phyloP scores from a whole-genome alignment of 1,140 invertebrate genomes.

The Leptopilina clavipes region DNA sequence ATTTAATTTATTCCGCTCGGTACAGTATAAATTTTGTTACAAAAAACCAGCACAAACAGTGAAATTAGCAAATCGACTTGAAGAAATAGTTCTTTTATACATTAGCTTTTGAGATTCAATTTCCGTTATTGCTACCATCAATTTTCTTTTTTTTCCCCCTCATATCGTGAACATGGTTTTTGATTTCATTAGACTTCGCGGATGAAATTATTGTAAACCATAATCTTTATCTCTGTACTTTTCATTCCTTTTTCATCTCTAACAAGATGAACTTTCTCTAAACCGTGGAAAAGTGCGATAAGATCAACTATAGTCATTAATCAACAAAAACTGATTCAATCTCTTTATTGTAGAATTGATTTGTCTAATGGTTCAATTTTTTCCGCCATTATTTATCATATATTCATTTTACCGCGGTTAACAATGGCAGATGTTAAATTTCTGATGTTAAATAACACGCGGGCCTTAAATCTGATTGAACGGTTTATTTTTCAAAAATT shows the following conservation, averaged over 20 bases:
- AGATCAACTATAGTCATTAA: not conserved
- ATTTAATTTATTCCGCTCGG: not conserved
- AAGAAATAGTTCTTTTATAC: too few relatives aligned
- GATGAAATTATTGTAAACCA: not conserved
- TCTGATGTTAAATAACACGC: not conserved
- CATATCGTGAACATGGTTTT: not conserved
- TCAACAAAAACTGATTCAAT: not conserved
- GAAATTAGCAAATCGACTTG: not conserved
- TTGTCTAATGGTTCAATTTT: not conserved
- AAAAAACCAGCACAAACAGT: not conserved
- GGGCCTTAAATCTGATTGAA: not conserved
- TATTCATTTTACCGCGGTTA: not conserved
- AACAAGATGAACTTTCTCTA: slow-evolving; percentile 10
- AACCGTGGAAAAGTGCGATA: not conserved
- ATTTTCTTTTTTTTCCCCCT: not conserved
- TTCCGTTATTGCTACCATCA: not conserved
- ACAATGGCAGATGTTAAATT: slow-evolving; percentile 5
- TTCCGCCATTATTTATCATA: not conserved
- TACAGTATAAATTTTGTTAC: not conserved
- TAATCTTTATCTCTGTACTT: too few relatives aligned
- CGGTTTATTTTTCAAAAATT: not conserved
- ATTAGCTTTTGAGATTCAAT: too few relatives aligned
- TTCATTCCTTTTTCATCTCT: not conserved
- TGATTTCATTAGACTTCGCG: not conserved
- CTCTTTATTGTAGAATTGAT: slow-evolving; percentile 12